phyloP scores from a whole-genome alignment of 2,113 vertebrate genomes.

The Bufo gargarizans region DNA sequence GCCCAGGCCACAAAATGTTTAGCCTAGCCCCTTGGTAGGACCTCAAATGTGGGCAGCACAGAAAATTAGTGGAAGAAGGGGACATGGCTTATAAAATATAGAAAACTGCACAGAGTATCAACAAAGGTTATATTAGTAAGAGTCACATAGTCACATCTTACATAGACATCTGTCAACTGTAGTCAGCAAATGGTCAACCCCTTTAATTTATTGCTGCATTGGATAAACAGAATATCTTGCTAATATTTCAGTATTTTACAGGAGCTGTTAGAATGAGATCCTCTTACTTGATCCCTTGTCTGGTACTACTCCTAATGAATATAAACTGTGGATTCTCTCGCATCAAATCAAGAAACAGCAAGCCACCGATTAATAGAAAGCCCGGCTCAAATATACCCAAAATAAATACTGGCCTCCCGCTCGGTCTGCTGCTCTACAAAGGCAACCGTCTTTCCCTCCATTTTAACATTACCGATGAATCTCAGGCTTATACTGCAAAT shows the following conservation, averaged over 20 bases:
- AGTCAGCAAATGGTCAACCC: too few species aligned
- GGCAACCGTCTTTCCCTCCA: not conserved
- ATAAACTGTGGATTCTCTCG: slow-evolving; percentile 39
- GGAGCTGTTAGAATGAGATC: slow-evolving; percentile 60
- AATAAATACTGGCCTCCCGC: not conserved
- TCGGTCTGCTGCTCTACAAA: not conserved
- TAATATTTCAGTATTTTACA: slow-evolving; percentile 43
- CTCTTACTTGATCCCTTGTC: slow-evolving; percentile 19
- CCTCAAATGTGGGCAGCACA: too few species aligned
- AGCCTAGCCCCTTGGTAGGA: too few species aligned
- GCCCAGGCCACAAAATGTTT: too few species aligned
- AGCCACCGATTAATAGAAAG: not conserved
- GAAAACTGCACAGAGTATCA: too few species aligned
- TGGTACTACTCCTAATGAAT: slow-evolving; percentile 55
- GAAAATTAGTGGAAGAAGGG: too few species aligned
- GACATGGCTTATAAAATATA: too few species aligned
- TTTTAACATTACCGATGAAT: slow-evolving; percentile 60
- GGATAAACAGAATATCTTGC: not conserved
- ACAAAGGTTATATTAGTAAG: too few species aligned
- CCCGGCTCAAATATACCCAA: slow-evolving; percentile 12
- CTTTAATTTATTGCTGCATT: not conserved
- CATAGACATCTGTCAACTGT: too few species aligned
- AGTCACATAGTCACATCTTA: too few species aligned
- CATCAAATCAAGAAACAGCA: slow-evolving; percentile 57
- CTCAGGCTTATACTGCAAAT: slow-evolving; percentile 63